phyloP scores from a whole-genome alignment of 2,888 invertebrate species.

The Stenodera caucasica region DNA sequence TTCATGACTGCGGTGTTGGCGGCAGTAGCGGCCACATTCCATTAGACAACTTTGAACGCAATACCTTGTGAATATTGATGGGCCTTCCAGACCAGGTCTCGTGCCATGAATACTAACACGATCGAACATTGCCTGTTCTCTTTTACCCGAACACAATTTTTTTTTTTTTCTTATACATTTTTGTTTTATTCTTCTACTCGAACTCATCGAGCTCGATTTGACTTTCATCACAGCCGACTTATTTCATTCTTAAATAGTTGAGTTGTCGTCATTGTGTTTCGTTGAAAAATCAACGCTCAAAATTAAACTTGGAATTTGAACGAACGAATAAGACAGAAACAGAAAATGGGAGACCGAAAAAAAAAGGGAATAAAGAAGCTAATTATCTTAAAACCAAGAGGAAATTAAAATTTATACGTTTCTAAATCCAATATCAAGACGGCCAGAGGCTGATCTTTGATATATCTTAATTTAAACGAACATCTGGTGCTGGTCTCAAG shows the following conservation, averaged over 20 bases:
- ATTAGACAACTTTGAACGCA: conserved; percentile 51
- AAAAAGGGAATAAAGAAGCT: conserved; percentile 20
- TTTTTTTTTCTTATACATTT: not conserved
- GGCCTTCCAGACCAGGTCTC: conserved; percentile 38
- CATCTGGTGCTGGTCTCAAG: conserved; percentile 50
- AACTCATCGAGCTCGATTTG: conserved; percentile 24
- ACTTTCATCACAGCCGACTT: conserved; percentile 27
- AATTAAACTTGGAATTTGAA: not conserved
- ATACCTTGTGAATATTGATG: conserved; percentile 53
- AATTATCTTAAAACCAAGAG: conserved; percentile 30
- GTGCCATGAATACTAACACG: conserved; percentile 45
- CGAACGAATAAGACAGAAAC: not conserved
- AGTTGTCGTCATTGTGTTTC: not conserved
- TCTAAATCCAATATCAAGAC: conserved; percentile 49
- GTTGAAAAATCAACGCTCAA: not conserved
- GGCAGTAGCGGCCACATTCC: conserved; percentile 47
- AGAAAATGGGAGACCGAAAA: not conserved
- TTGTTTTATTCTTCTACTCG: not conserved
- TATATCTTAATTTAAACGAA: conserved; percentile 46
- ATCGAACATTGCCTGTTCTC: conserved; percentile 27
- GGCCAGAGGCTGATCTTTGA: conserved; percentile 39
- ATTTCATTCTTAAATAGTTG: conserved; percentile 2
- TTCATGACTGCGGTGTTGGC: conserved; percentile 36
- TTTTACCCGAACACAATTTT: conserved; percentile 6
- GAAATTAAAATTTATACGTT: conserved; percentile 55